Base-by-base conservation (phyloP, 1,140 invertebrate species). In the Magallana gigas region DNA sequence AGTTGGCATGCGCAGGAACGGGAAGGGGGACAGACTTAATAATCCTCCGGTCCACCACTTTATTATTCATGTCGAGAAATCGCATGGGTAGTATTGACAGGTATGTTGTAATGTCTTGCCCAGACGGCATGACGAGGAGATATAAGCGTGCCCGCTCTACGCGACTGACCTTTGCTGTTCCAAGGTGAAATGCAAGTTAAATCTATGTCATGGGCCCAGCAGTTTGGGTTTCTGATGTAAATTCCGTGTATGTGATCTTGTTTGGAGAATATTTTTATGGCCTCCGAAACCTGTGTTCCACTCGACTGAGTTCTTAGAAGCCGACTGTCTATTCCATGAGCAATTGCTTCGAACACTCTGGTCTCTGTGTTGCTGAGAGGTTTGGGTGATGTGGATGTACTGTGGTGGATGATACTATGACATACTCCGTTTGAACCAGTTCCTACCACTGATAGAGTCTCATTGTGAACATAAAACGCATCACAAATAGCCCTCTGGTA, bases 151-250 rank as follows among this genome's bases (percentile, higher is more conserved):
- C 92, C 92, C 0, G 92, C 92, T 84, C 90, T 91, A 23, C 90
- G 83, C 29, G 76, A 91, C 16, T 87, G 60, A 12, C 87, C 85
- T 16, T 91, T 58, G 23, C 91, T 92, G 71, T 92, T 92, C 92
- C 92, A 92, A 11, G 92, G 92, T n/a, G 92, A 92, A 68, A 92
- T 92, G 18, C 84, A 83, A 8, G 92, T 92, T 48, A 92, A 64
- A 59, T 92, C 92, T 62, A 92, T 85, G 60, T 88, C 86, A 85
- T 89, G 68, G 6, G 92, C 92, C 92, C 92, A 92, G 58, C 92
- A 92, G 9, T 91, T 29, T 12, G 88, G 59, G 84, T 90, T 91
- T 64, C 92, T 71, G 18, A 90, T 29, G 59, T 92, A 92, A 8
- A 81, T 29, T 58, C 91, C 91, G n/a, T 91, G 84, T 16, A 57